These are phyloP conservation scores for Tor tambroides DNA, from an alignment of 2,113 vertebrate species.

Conservation along the genomic window DNA sequence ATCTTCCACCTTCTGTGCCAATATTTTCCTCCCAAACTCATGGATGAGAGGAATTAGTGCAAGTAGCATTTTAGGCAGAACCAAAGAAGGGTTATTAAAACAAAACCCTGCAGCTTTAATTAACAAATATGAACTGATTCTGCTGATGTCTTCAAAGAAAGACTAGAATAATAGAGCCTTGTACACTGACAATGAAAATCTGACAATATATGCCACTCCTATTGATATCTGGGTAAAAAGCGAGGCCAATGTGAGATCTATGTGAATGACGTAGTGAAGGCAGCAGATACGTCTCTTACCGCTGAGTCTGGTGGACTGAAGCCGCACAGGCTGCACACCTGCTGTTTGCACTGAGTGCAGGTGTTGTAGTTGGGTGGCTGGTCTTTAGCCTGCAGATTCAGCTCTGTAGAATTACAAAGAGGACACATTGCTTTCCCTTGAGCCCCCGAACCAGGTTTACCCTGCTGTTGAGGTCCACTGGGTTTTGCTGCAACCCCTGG, in stretches of 20 bases:
- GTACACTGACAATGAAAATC: not conserved
- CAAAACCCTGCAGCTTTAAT: slow-evolving; percentile 19
- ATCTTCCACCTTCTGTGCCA: slow-evolving; percentile 63
- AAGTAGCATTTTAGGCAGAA: slow-evolving; percentile 26
- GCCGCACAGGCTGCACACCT: slow-evolving; percentile 96
- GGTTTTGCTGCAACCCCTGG: slow-evolving; percentile 46
- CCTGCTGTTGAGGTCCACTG: slow-evolving; percentile 65
- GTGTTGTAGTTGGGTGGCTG: slow-evolving; percentile 87
- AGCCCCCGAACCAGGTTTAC: slow-evolving; percentile 55
- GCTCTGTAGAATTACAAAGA: slow-evolving; percentile 89
- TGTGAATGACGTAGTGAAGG: not conserved
- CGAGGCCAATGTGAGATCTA: not conserved
- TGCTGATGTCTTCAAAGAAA: not conserved
- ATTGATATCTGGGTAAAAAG: not conserved
- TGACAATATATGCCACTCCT: not conserved
- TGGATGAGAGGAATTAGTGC: slow-evolving; percentile 45
- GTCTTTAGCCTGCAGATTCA: slow-evolving; percentile 83
- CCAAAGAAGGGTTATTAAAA: slow-evolving; percentile 21
- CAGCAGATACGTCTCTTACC: slow-evolving; percentile 67
- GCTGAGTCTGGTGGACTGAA: slow-evolving; percentile 89
- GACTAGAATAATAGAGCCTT: not conserved
- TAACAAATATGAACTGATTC: not conserved
- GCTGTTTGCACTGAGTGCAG: slow-evolving; percentile 91
- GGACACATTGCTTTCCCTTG: slow-evolving; percentile 81
- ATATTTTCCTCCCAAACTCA: slow-evolving; percentile 62